Evolutionary conservation across 2,888 invertebrate genomes (phyloP).

Genomic region (Disparrhopalites patrizii): DNA sequence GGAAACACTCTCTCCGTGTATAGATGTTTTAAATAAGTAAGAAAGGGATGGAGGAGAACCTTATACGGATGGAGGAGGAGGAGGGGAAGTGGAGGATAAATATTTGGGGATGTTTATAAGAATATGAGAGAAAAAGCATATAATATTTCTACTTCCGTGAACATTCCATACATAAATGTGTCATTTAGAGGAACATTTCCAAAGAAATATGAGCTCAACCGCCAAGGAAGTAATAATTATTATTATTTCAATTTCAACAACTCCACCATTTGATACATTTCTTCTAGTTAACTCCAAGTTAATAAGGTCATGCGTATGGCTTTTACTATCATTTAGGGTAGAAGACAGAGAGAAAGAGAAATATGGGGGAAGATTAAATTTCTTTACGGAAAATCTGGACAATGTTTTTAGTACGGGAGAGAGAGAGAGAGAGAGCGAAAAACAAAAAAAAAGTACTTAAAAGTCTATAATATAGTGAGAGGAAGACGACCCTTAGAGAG

Average conservation of each 20-base stretch:
- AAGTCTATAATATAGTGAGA: too few species aligned
- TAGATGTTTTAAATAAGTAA: too few species aligned
- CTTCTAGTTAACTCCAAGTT: neutral
- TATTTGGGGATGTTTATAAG: neutral
- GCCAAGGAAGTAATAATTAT: conserved; percentile 21
- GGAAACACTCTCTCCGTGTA: too few species aligned
- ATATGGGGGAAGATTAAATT: neutral
- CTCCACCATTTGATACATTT: neutral
- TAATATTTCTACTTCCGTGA: neutral
- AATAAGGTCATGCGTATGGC: too few species aligned
- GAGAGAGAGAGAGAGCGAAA: conserved; percentile 4
- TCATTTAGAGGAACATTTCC: neutral
- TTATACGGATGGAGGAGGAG: neutral
- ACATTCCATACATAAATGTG: neutral
- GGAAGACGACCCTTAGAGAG: too few species aligned
- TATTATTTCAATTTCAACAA: conserved; percentile 7
- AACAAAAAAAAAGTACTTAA: too few species aligned
- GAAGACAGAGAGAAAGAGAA: too few species aligned
- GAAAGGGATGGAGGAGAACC: too few species aligned
- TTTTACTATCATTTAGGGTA: too few species aligned
- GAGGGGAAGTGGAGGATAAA: neutral
- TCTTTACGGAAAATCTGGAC: conserved; percentile 16
- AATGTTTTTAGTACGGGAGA: conserved; percentile 16
- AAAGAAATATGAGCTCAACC: neutral
- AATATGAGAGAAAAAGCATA: too few species aligned